A percentile compares a stretch with the other conserved stretches of the same genome.
These are phyloP conservation scores for Xestia sexstrigata DNA, from an alignment of 2,888 invertebrate species.

Conservation along the genomic window DNA sequence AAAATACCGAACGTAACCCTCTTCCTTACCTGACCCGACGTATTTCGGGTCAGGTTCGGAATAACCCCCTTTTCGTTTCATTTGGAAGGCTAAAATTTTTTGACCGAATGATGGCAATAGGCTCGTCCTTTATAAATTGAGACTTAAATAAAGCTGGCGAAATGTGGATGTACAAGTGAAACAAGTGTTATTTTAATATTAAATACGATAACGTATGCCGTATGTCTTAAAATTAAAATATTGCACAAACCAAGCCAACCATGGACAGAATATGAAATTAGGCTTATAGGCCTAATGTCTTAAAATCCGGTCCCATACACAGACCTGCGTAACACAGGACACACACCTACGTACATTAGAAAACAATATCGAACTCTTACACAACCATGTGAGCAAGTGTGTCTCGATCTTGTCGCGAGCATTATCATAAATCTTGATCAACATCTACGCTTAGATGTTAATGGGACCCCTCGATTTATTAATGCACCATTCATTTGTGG, in stretches of 20 bases:
- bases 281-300: not conserved
- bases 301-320: slow-evolving; percentile 26
- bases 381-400: slow-evolving; percentile 72
- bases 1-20: too few species aligned
- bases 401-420: slow-evolving; percentile 83
- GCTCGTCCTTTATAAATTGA: too few species aligned
- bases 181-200: not conserved
- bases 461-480: slow-evolving; percentile 86
- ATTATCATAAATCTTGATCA: slow-evolving; percentile 89
- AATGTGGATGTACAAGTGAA: not conserved
- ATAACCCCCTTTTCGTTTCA: too few species aligned
- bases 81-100: not conserved
- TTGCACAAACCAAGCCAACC: not conserved
- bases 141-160: not conserved
- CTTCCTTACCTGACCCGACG: too few species aligned
- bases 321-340: slow-evolving; percentile 43
- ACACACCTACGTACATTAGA: slow-evolving; percentile 41
- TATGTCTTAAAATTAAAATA: not conserved
- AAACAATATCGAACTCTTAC: slow-evolving; percentile 69
- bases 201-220: not conserved
- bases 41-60: too few species aligned
- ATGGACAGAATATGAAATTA: slow-evolving; percentile 6
- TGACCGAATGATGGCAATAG: not conserved
- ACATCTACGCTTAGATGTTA: slow-evolving; percentile 88
- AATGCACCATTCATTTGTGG: slow-evolving; percentile 78